A percentile compares a stretch with the other conserved stretches of the same genome.
These are phyloP conservation scores for Coelopa pilipes DNA, from an alignment of 2,888 invertebrate species.

Conservation along the genomic window DNA sequence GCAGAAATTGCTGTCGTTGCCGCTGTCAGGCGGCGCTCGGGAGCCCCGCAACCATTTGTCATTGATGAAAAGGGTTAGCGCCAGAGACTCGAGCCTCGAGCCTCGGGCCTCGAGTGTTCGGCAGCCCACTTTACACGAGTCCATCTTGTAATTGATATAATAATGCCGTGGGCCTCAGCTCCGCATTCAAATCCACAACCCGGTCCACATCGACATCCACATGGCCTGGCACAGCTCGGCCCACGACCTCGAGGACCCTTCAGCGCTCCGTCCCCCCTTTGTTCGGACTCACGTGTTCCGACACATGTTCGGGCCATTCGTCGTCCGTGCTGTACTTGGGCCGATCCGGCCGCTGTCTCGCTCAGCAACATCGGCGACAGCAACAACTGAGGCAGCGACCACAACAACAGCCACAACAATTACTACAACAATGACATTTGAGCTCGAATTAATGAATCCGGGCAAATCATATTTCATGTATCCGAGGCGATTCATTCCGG, in stretches of 20 bases:
- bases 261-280: too few relatives aligned
- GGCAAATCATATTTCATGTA: constrained; percentile 10
- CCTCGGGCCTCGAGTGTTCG: background rate
- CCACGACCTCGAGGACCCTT: too few relatives aligned
- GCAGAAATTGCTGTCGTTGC: constrained; percentile 21
- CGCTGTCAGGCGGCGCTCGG: background rate
- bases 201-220: background rate
- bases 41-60: constrained; percentile 2
- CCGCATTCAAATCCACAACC: background rate
- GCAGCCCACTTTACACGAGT: constrained; percentile 6
- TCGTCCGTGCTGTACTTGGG: too few relatives aligned
- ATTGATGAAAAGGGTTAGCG: constrained; percentile 25
- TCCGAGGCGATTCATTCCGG: background rate
- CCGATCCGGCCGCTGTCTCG: too few relatives aligned
- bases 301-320: too few relatives aligned
- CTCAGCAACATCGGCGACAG: too few relatives aligned
- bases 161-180: background rate
- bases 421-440: background rate
- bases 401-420: too few relatives aligned
- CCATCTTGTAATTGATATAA: constrained; percentile 21
- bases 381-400: too few relatives aligned
- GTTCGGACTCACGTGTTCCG: too few relatives aligned
- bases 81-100: too few relatives aligned
- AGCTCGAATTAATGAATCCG: constrained; percentile 2
- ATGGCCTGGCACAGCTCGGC: too few relatives aligned